Percentiles rank a stretch among this genome's conserved stretches.
phyloP scores from a whole-genome alignment of 1,140 invertebrate species.

The Drosophila pruinosa region DNA sequence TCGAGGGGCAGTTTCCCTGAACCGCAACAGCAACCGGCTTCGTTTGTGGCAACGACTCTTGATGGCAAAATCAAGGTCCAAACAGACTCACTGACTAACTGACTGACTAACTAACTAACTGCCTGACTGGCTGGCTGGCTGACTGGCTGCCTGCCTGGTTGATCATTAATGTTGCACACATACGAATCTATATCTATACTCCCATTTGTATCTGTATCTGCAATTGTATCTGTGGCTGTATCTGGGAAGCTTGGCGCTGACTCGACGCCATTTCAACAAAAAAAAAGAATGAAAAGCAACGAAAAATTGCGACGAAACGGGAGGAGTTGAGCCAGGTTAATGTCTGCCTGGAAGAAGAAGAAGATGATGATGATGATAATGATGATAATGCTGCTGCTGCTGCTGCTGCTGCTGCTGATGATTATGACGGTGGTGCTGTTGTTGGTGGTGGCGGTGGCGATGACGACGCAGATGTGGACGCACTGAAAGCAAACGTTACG shows the following conservation, averaged over 20 bases:
- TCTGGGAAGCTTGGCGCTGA: constrained; percentile 44
- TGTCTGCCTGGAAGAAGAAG: constrained; percentile 59
- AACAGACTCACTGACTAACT: constrained; percentile 39
- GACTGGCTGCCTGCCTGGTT: constrained; percentile 1
- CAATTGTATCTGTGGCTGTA: constrained; percentile 1
- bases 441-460: constrained; percentile 40
- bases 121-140: constrained; percentile 5
- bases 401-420: background rate
- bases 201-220: constrained; percentile 14
- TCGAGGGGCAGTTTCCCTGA: background rate
- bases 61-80: constrained; percentile 42
- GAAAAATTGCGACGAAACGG: constrained; percentile 15
- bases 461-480: constrained; percentile 79
- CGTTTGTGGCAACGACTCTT: background rate
- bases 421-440: background rate
- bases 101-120: no score
- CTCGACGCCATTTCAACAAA: constrained; percentile 57
- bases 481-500: constrained; percentile 81
- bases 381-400: background rate
- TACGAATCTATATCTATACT: background rate
- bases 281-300: background rate
- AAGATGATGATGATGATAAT: constrained; percentile 2
- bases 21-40: background rate
- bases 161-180: constrained; percentile 64
- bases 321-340: constrained; percentile 27